Evolutionary conservation across 2,113 vertebrate genomes (phyloP).

Genomic region (Chamaetylas fuelleborni): DNA sequence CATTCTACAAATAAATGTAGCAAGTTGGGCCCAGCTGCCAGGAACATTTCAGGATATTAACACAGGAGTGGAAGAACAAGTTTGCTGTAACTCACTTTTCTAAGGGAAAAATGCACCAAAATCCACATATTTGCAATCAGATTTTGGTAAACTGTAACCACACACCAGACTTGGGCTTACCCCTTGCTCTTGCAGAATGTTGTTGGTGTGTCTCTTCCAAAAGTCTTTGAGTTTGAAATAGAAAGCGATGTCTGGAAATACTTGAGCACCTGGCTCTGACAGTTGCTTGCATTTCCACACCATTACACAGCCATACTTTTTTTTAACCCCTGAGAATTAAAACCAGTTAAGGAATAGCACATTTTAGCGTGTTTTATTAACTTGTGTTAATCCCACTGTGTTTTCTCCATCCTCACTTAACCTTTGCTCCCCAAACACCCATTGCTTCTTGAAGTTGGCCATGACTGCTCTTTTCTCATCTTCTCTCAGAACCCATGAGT

Average conservation of each 20-base stretch:
- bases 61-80: not conserved
- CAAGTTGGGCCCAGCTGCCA: not conserved
- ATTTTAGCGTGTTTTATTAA: not conserved
- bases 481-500: not conserved
- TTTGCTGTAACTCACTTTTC: not conserved
- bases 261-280: not conserved
- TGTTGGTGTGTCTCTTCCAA: not conserved
- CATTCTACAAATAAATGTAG: not conserved
- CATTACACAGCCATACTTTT: not conserved
- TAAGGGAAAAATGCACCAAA: not conserved
- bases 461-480: not conserved
- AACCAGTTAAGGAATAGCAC: not conserved
- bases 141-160: not conserved
- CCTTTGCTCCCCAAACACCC: not conserved
- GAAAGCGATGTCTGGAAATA: not conserved
- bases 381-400: not conserved
- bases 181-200: not conserved
- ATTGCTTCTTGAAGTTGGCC: not conserved
- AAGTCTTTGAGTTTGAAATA: not conserved
- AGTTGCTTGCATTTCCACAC: constrained; percentile 20
- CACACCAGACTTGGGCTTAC: not conserved
- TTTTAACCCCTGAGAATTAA: constrained; percentile 36
- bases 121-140: not conserved
- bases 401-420: not conserved
- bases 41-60: not conserved